Conservation (phyloP, 2,888 invertebrate species). For the Hemistola chrysoprasaria region DNA sequence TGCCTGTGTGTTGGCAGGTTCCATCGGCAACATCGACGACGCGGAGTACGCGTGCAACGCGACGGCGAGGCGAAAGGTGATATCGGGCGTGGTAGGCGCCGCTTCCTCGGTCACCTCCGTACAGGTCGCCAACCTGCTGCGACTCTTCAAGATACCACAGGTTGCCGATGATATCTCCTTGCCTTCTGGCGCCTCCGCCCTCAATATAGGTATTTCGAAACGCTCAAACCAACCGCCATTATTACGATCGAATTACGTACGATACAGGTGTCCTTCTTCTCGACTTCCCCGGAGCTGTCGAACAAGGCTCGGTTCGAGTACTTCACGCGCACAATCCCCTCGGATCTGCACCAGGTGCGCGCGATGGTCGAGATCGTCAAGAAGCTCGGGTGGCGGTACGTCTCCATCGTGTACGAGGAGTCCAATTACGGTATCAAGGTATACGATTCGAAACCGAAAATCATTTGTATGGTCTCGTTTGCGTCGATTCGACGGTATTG, state of each 20-base stretch:
- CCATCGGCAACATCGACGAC: conserved; percentile 95
- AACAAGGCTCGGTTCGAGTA: conserved; percentile 97
- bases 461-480: too few species aligned
- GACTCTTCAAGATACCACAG: conserved; percentile 96
- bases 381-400: conserved; percentile 94
- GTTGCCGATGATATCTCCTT: too few species aligned
- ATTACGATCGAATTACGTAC: not conserved
- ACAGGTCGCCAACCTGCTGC: conserved; percentile 92
- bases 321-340: conserved; percentile 96
- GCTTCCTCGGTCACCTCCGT: conserved; percentile 96
- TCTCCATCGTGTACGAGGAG: conserved; percentile 97
- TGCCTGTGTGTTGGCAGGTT: conserved; percentile 83
- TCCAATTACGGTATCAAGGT: conserved; percentile 98
- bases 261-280: conserved; percentile 95
- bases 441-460: too few species aligned
- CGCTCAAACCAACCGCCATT: too few species aligned
- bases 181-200: too few species aligned
- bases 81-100: conserved; percentile 61
- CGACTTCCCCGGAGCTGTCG: conserved; percentile 96
- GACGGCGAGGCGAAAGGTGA: conserved; percentile 83
- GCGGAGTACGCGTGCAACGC: conserved; percentile 93
- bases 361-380: conserved; percentile 97
- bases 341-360: conserved; percentile 96
- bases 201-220: too few species aligned
- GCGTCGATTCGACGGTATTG: conserved; percentile 87